phyloP scores from a whole-genome alignment of 2,888 invertebrate species.

The Pyrocoelia pectoralis region DNA sequence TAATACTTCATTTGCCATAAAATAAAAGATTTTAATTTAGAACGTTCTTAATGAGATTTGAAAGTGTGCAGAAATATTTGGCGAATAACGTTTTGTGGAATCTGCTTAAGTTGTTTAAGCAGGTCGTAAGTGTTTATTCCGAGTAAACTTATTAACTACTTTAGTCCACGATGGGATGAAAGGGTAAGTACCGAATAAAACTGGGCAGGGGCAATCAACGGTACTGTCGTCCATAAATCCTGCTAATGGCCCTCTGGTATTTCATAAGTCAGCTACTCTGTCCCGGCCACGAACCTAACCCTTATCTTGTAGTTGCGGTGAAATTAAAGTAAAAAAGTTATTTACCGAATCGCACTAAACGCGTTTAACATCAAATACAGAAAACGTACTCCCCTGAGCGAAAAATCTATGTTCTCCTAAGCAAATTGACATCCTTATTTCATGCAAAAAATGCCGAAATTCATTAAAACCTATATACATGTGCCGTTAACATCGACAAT shows the following conservation, averaged over 20 bases:
- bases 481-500: not conserved
- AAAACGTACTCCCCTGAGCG: too few relatives aligned
- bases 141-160: conserved; percentile 40
- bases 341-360: not conserved
- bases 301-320: conserved; percentile 39
- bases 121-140: conserved; percentile 20
- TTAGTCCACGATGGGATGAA: conserved; percentile 32
- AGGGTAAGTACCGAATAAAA: conserved; percentile 39
- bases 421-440: too few relatives aligned
- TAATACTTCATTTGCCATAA: too few relatives aligned
- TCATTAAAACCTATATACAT: not conserved
- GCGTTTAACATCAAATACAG: too few relatives aligned
- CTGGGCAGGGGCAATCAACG: conserved; percentile 50
- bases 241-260: conserved; percentile 60
- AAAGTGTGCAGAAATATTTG: not conserved
- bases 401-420: too few relatives aligned
- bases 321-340: conserved; percentile 27
- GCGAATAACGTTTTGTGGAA: conserved; percentile 13
- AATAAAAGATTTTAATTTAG: too few relatives aligned
- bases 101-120: conserved; percentile 17
- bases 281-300: conserved; percentile 34
- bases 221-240: conserved; percentile 55
- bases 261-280: conserved; percentile 55
- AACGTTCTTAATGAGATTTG: not conserved
- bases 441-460: not conserved